Evolutionary conservation across 2,797 vertebrate genomes (phyloP), one percentile per base, ranked within the genome.

Genomic region (Anas bernieri): DNA sequence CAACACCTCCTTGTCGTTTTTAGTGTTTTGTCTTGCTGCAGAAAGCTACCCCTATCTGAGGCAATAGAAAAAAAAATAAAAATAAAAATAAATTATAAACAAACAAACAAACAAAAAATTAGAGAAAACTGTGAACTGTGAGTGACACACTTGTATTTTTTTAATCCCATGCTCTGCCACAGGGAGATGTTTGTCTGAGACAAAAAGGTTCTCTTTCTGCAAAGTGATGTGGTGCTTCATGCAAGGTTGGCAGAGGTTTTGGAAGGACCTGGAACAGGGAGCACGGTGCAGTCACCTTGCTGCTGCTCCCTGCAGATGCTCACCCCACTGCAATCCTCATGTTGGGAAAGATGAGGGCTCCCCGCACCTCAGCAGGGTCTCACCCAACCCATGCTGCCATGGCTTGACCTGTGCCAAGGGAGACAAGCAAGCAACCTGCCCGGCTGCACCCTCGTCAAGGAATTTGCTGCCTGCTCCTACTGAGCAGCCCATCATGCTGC

Each of bases 171-270:
- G 22, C 8, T 52, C 20, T 68, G 39, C 28, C 37, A 56, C n/a
- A 7, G 6, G 9, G 3, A 79, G 3, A 9, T 8, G 6, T 6
- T 6, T 33, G 17, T n/a, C 30, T 63, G 7, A n/a, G 35, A 62
- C 9, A 0, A 35, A 82, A 59, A 43, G 9, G 9, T 16, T 30
- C 20, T 0, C 0, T 50, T 83, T 81, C 58, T 83, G 20, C 30
- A 61, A 45, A 77, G 17, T 15, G 17, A 13, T 52, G 22, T 6
- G 6, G 5, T 43, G 17, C 23, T 56, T 61, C 0, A 0, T 70
- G 31, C 39, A 50, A 7, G 23, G 20, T 30, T 63, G 5, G 4
- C 35, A 73, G 41, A 69, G n/a, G 31, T 66, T 90, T 81, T 72
- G 56, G 18, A 83, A 83, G 16, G 48, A 74, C 46, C 43, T 81